Percentiles rank a stretch among this genome's conserved stretches.
phyloP scores from a whole-genome alignment of 2,113 vertebrate genomes.

The Phyllostomus hastatus region DNA sequence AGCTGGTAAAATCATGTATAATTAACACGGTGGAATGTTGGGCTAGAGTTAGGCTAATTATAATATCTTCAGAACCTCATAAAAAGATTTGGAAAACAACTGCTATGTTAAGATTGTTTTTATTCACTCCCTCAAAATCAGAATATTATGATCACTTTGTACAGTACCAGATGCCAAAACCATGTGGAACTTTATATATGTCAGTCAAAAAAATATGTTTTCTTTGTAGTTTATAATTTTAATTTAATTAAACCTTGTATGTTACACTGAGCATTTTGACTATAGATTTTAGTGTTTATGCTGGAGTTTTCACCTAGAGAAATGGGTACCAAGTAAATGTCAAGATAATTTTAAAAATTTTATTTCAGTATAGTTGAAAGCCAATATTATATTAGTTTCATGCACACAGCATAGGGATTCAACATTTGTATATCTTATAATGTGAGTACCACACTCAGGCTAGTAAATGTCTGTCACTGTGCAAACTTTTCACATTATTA shows the following conservation, averaged over 20 bases:
- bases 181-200: not conserved
- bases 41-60: not conserved
- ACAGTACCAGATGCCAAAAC: not conserved
- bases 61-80: not conserved
- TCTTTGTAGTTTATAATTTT: not conserved
- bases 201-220: not conserved
- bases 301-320: not conserved
- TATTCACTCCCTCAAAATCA: conserved; percentile 1
- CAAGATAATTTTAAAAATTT: not conserved
- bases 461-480: not conserved
- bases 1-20: not conserved
- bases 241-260: not conserved
- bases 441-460: not conserved
- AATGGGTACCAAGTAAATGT: not conserved
- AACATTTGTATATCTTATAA: not conserved
- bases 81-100: not conserved
- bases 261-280: not conserved
- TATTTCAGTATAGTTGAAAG: not conserved
- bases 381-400: not conserved
- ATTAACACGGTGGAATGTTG: not conserved
- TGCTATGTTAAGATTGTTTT: conserved; percentile 17
- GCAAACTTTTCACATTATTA: not conserved
- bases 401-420: not conserved
- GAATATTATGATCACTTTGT: conserved; percentile 19
- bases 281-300: not conserved